Base-by-base conservation (phyloP, 2,113 vertebrate genomes). In the Microtus montanus region DNA sequence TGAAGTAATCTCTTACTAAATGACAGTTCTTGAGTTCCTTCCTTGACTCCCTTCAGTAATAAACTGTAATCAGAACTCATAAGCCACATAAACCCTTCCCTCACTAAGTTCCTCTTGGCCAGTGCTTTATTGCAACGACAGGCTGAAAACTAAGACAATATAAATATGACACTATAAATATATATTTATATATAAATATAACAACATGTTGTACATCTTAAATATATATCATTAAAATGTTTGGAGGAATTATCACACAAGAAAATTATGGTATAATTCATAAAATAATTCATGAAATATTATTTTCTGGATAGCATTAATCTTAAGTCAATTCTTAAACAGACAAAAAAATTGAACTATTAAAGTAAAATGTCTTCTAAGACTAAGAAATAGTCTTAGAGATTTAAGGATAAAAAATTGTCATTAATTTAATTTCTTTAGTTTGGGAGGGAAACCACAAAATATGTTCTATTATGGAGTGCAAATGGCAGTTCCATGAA, bases 201-300 rank as follows among this genome's bases (percentile, higher is more conserved):
- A 89, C 5, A 92, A 15, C 20, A 71, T 78, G 28, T 20, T 35
- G 12, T 47, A 52, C 1, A 44, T n/a, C 84, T 83, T 66, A 75
- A 70, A 94, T 15, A 83, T 38, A 41, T 13, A 14, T 28, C 61
- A 90, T 64, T 47, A 95, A 87, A 86, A 28, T 66, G 58, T 92
- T 58, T 13, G 88, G 33, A 71, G 24, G 13, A 52, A 85, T 74
- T 68, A 33, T 74, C 47, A 83, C 41, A 78, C n/a, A 17, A n/a
- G 89, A 35, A 17, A 90, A 92, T 78, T 54, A 58, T 58, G 2
- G 79, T 71, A 74, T 24, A 91, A 87, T 91, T 61, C 52, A 90
- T 92, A 80, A 92, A 87, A 33, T 66, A 78, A 85, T 33, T n/a
- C n/a, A 41, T 92, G 47, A 94, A 85, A 79, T 74, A 30, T 44